Base-by-base conservation (phyloP, 2,797 vertebrate species). In the Lutjanus campechanus region DNA sequence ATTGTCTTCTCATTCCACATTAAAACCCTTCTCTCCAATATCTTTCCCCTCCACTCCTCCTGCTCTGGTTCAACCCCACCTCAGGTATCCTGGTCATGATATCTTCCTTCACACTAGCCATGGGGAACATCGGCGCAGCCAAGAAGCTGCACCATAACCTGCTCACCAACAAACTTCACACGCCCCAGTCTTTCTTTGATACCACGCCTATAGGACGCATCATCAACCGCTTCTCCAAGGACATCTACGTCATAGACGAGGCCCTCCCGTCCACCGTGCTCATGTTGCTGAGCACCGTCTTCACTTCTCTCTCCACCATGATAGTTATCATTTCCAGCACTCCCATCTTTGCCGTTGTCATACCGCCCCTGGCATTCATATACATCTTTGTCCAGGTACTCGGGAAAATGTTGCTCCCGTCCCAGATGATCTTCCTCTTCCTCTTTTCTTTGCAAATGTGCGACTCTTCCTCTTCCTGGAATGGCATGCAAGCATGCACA, bases 201-300 rank as follows among this genome's bases (percentile, higher is more conserved):
- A 99, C 97, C 63, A 99, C 98, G 0, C 98, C 98, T 0, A 96
- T 96, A 0, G 98, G 98, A 69, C 97, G 98, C 3, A 88, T 99
- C 94, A 97, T 99, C 96, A 99, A 99, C 93, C 97, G 97, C 87
- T 99, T 99, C 90, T 98, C 98, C 68, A 99, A 98, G 95, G 98
- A 99, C 92, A 95, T 99, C 88, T 96, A 96, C 0, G 61, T 98
- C 88, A 97, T 99, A 0, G 98, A 99, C 0, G 97, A 98, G 86
- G 93, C 96, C 5, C 96, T 99, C 55, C 96, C 97, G 0, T 88
- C 95, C 2, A 96, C 96, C 20, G 93, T 98, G 91, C 91, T 98
- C 90, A 97, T 97, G 97, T 96, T 99, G 94, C 94, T 99, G 22
- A 92, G 89, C 11, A 97, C 96, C 0, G 91, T 97, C 88, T 98